Evolutionary conservation across 2,797 vertebrate genomes (phyloP).

Genomic region (Chanos chanos): DNA sequence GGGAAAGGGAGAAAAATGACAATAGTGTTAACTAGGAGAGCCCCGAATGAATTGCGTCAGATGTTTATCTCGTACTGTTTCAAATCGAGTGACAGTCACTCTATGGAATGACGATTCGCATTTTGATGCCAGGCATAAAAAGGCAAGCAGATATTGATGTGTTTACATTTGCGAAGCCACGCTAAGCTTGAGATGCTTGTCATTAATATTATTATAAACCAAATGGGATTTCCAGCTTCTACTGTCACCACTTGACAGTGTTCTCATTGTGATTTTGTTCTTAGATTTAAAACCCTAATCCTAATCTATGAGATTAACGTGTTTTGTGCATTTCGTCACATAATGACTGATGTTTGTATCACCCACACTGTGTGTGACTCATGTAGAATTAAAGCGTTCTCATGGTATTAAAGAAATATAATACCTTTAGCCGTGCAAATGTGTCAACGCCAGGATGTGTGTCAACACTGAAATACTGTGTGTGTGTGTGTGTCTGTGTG

Average conservation of each 20-base stretch:
- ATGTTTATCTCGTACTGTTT: too few species aligned
- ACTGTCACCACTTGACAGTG: slow-evolving; percentile 4
- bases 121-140: not conserved
- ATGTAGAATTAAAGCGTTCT: slow-evolving; percentile 6
- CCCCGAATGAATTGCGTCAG: too few species aligned
- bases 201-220: slow-evolving; percentile 31
- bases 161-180: slow-evolving; percentile 18
- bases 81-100: too few species aligned
- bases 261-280: slow-evolving; percentile 32
- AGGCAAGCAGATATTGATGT: not conserved
- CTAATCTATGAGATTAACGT: slow-evolving; percentile 28
- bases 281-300: slow-evolving; percentile 23
- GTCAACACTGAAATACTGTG: slow-evolving; percentile 16
- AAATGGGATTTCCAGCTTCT: slow-evolving; percentile 32
- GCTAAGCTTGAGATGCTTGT: slow-evolving; percentile 30
- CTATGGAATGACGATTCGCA: too few species aligned
- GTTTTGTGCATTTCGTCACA: slow-evolving; percentile 18
- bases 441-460: slow-evolving; percentile 2
- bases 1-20: too few species aligned
- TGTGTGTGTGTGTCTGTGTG: slow-evolving; percentile 6
- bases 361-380: slow-evolving; percentile 1
- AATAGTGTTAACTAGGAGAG: too few species aligned
- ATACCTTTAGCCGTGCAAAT: slow-evolving; percentile 23
- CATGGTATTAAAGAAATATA: slow-evolving; percentile 28
- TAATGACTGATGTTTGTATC: not conserved